These are phyloP conservation scores for Trisateles emortualis DNA, from an alignment of 2,888 invertebrate species.

Conservation along the genomic window DNA sequence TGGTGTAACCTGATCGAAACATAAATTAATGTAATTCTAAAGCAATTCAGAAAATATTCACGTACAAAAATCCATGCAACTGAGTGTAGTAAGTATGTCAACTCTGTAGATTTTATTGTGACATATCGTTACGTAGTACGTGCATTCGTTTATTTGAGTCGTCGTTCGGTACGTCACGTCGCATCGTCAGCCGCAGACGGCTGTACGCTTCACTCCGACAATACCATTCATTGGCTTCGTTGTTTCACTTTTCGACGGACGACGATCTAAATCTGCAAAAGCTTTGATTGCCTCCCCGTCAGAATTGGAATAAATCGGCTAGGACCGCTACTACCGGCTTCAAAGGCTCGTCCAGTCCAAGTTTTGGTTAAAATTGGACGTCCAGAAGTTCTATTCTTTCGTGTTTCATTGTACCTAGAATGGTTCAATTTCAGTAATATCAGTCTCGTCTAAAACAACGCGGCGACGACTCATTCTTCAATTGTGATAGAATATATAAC, in stretches of 20 bases:
- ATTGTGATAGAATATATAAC: slow-evolving; percentile 44
- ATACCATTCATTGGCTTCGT: slow-evolving; percentile 62
- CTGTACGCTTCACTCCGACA: slow-evolving; percentile 32
- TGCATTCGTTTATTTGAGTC: slow-evolving; percentile 26
- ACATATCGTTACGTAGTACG: slow-evolving; percentile 13
- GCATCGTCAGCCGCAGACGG: slow-evolving; percentile 23
- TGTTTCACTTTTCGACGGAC: slow-evolving; percentile 67
- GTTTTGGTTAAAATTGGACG: slow-evolving; percentile 61
- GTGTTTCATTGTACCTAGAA: slow-evolving; percentile 37
- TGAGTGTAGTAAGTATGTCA: neutral
- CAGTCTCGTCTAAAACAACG: slow-evolving; percentile 21
- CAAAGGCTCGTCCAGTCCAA: slow-evolving; percentile 64
- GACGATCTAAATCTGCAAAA: slow-evolving; percentile 73
- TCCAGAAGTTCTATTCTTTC: slow-evolving; percentile 51
- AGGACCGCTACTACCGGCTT: slow-evolving; percentile 56
- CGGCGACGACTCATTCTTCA: slow-evolving; percentile 23
- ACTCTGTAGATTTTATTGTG: slow-evolving; percentile 25
- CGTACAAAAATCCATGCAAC: neutral
- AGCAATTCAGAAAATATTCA: neutral
- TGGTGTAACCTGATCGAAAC: too few relatives aligned
- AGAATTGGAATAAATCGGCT: slow-evolving; percentile 63
- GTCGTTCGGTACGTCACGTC: slow-evolving; percentile 20
- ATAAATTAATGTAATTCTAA: too few relatives aligned
- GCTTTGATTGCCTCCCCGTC: slow-evolving; percentile 73
- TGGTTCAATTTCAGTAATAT: slow-evolving; percentile 35